These are phyloP conservation scores for Acridotheres tristis DNA, from an alignment of 2,797 vertebrate genomes.

Conservation along the genomic window DNA sequence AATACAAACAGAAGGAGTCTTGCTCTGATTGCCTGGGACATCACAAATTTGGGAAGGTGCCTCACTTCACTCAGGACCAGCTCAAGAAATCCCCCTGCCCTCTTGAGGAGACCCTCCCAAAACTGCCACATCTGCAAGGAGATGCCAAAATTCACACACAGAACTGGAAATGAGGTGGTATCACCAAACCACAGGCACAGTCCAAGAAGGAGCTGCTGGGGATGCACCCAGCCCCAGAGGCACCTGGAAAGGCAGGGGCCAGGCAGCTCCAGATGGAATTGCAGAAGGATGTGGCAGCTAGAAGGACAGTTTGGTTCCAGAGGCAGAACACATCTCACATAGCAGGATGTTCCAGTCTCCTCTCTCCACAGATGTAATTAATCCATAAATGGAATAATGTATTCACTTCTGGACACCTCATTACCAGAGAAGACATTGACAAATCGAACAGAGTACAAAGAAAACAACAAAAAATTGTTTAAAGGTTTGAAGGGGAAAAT, in stretches of 20 bases:
- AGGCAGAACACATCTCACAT: neutral
- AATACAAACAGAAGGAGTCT: neutral
- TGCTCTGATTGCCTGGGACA: neutral
- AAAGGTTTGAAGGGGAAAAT: conserved; percentile 29
- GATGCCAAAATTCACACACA: neutral
- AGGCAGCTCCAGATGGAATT: neutral
- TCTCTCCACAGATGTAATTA: conserved; percentile 58
- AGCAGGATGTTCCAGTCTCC: neutral
- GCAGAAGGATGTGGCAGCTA: neutral
- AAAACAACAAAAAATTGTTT: conserved; percentile 62
- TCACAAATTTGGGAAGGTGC: neutral
- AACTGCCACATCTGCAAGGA: neutral
- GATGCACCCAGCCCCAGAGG: neutral
- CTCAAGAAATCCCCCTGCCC: neutral
- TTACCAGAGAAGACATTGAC: conserved; percentile 60
- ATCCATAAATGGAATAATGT: conserved; percentile 63
- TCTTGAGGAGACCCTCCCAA: neutral
- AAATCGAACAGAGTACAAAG: conserved; percentile 51
- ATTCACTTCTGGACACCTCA: conserved; percentile 67
- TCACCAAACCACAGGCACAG: neutral
- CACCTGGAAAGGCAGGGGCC: neutral
- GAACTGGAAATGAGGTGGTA: neutral
- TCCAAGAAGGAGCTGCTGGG: neutral
- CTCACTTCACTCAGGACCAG: neutral
- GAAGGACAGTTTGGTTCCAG: neutral